Conservation (phyloP, 2,888 invertebrate genomes). For the Lycia hirtaria region DNA sequence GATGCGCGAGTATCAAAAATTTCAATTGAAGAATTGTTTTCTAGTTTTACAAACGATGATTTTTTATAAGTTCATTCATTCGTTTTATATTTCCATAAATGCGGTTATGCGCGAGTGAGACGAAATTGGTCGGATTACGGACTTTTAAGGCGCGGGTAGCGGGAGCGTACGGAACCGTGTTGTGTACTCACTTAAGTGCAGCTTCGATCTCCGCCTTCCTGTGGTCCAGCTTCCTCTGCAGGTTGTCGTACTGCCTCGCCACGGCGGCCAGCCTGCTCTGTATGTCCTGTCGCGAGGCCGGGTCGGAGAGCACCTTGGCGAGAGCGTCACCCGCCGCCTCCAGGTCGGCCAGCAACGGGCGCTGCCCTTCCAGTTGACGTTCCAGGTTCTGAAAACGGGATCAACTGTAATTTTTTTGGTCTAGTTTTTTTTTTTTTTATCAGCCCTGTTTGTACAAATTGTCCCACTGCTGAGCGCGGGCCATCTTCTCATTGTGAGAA, state of each 20-base stretch:
- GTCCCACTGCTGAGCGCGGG: too few relatives aligned
- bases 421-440: slow-evolving; percentile 5
- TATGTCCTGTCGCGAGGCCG: slow-evolving; percentile 95
- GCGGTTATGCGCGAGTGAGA: too few relatives aligned
- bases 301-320: slow-evolving; percentile 94
- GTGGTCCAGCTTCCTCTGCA: slow-evolving; percentile 95
- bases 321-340: slow-evolving; percentile 96
- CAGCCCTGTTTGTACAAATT: too few relatives aligned
- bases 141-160: not conserved
- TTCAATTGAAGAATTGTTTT: too few relatives aligned
- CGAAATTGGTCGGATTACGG: not conserved
- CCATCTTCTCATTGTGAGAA: too few relatives aligned
- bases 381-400: slow-evolving; percentile 87
- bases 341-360: slow-evolving; percentile 94
- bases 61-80: too few relatives aligned
- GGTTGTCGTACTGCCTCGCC: slow-evolving; percentile 94
- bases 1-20: too few relatives aligned
- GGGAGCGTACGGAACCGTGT: too few relatives aligned
- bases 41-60: too few relatives aligned
- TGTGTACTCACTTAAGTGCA: slow-evolving; percentile 84
- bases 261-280: slow-evolving; percentile 94
- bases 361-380: slow-evolving; percentile 94
- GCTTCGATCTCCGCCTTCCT: slow-evolving; percentile 96
- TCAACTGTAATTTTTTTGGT: not conserved
- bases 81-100: too few relatives aligned